phyloP scores from a whole-genome alignment of 2,113 vertebrate species.

The Saiga tatarica region DNA sequence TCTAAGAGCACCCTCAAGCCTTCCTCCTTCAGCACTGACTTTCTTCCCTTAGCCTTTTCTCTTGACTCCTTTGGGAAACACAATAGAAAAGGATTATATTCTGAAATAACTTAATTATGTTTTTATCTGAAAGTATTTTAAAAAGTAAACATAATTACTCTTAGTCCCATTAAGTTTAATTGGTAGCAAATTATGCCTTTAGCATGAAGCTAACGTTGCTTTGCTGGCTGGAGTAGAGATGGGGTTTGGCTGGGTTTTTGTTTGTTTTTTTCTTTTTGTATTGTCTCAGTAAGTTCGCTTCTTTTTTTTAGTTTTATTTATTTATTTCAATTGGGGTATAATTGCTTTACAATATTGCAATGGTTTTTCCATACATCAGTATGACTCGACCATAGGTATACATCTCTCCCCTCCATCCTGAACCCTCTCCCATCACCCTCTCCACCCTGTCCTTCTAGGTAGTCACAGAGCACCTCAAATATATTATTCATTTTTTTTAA shows the following conservation, averaged over 20 bases:
- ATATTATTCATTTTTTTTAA: neutral
- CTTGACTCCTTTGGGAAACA: neutral
- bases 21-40: neutral
- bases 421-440: neutral
- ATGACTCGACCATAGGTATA: neutral
- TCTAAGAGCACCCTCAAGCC: neutral
- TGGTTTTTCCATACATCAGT: neutral
- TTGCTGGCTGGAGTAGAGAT: slow-evolving; percentile 59
- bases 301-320: neutral
- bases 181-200: slow-evolving; percentile 81
- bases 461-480: neutral
- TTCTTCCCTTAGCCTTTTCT: neutral
- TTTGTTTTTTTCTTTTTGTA: neutral
- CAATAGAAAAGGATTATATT: slow-evolving; percentile 15
- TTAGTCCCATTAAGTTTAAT: slow-evolving; percentile 81
- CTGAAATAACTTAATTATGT: slow-evolving; percentile 80
- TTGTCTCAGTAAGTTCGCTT: neutral
- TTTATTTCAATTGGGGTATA: neutral
- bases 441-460: neutral
- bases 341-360: neutral
- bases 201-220: slow-evolving; percentile 74
- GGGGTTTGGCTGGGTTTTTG: slow-evolving; percentile 51
- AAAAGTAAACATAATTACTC: slow-evolving; percentile 82
- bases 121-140: slow-evolving; percentile 81
- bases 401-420: neutral